Conservation (phyloP, 2,797 vertebrate genomes). For the Salmo trutta region DNA sequence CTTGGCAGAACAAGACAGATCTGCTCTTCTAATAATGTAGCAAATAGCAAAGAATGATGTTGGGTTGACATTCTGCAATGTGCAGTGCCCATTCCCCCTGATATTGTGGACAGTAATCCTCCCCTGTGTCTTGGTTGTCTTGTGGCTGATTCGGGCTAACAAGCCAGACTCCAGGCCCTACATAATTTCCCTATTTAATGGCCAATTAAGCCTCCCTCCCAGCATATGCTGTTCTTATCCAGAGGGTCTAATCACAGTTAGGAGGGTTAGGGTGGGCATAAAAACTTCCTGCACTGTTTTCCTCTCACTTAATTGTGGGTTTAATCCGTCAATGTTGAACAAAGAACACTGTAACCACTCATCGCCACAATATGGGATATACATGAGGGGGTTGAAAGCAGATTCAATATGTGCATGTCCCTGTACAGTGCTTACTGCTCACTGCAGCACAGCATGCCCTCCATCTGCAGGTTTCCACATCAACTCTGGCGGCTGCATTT, state of each 20-base stretch:
- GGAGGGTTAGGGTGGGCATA: conserved; percentile 20
- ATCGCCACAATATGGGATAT: conserved; percentile 30
- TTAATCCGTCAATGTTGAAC: conserved; percentile 34
- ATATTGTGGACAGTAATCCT: neutral
- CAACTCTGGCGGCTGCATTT: neutral
- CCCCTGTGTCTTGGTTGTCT: neutral
- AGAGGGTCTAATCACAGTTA: conserved; percentile 39
- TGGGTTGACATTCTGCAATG: neutral
- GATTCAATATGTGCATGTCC: neutral
- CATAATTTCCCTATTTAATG: conserved; percentile 1
- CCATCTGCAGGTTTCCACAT: neutral
- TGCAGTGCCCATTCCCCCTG: neutral
- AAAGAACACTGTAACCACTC: conserved; percentile 41
- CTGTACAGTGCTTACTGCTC: neutral
- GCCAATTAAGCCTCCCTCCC: neutral
- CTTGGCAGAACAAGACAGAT: conserved; percentile 24
- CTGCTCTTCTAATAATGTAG: neutral
- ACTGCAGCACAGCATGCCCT: neutral
- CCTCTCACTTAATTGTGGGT: conserved; percentile 24
- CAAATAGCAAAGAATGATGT: neutral
- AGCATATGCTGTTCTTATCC: conserved; percentile 23
- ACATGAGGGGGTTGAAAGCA: neutral
- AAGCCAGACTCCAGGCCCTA: neutral
- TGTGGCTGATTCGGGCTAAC: conserved; percentile 2
- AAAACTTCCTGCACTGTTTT: conserved; percentile 46